Percentiles rank a stretch among this genome's conserved stretches.
These are phyloP conservation scores for Sinocyclocheilus maitianheensis DNA, from an alignment of 2,113 vertebrate species.

Conservation along the genomic window DNA sequence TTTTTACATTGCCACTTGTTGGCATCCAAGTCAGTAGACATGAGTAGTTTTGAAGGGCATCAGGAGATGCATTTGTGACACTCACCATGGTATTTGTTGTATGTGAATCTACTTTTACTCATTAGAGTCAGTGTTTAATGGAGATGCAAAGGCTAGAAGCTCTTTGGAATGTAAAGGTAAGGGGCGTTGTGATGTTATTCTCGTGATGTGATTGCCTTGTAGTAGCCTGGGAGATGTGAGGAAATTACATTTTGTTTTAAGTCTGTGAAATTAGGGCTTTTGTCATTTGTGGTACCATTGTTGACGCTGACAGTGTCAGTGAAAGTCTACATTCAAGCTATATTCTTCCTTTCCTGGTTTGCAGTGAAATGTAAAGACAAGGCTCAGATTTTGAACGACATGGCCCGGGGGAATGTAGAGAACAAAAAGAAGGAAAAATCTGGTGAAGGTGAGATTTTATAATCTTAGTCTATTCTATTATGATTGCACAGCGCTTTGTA, in stretches of 20 bases:
- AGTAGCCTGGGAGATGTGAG: constrained; percentile 4
- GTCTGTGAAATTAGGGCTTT: not conserved
- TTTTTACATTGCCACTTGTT: too few species aligned
- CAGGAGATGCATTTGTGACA: constrained; percentile 1
- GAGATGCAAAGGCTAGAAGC: constrained; percentile 53
- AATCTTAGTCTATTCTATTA: constrained; percentile 33
- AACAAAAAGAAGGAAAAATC: constrained; percentile 72
- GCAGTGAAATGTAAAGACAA: constrained; percentile 86
- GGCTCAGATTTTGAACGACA: constrained; percentile 78
- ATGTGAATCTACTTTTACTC: constrained; percentile 53
- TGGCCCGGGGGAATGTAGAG: constrained; percentile 75
- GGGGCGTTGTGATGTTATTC: constrained; percentile 41
- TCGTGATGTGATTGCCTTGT: constrained; percentile 21
- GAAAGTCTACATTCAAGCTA: constrained; percentile 44
- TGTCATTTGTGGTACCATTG: constrained; percentile 25
- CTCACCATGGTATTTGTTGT: constrained; percentile 23
- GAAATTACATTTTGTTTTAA: not conserved
- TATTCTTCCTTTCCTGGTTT: constrained; percentile 68
- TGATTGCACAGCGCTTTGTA: constrained; percentile 35
- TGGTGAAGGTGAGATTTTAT: constrained; percentile 76
- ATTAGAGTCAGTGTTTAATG: constrained; percentile 59
- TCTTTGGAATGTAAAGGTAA: constrained; percentile 61
- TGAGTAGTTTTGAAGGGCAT: not conserved
- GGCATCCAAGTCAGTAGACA: not conserved
- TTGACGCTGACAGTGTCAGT: constrained; percentile 12